These are phyloP conservation scores for Fratercula arctica DNA, from an alignment of 2,797 vertebrate genomes.

Conservation along the genomic window DNA sequence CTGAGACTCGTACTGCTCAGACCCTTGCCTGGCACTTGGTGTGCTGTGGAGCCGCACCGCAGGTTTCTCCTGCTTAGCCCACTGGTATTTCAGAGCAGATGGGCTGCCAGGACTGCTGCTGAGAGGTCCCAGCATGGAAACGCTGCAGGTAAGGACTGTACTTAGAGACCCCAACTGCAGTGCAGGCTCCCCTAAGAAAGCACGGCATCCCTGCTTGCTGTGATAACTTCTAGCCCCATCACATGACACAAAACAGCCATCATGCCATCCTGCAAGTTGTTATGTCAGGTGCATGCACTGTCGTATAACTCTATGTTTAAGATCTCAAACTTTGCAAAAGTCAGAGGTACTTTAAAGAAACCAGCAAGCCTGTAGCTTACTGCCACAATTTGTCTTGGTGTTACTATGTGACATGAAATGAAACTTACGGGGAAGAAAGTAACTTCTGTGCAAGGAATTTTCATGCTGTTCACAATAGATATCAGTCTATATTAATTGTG, in stretches of 20 bases:
- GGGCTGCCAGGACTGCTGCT: background rate
- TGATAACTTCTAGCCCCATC: background rate
- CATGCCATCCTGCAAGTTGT: background rate
- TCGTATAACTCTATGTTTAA: background rate
- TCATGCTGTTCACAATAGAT: background rate
- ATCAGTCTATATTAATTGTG: background rate
- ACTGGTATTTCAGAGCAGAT: background rate
- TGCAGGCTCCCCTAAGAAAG: background rate
- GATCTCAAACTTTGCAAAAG: background rate
- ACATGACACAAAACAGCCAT: background rate
- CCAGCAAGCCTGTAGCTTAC: background rate
- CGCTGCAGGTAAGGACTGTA: background rate
- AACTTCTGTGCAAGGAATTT: background rate
- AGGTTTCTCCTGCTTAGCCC: background rate
- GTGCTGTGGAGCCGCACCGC: background rate
- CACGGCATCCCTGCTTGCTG: background rate
- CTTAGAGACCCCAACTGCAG: background rate
- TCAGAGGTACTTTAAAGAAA: background rate
- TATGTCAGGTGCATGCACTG: background rate
- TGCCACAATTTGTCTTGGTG: background rate
- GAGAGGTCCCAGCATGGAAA: background rate
- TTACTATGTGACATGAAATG: background rate
- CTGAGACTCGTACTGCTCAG: background rate
- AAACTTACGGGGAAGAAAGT: background rate
- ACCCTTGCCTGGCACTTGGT: background rate